Evolutionary conservation across 2,888 invertebrate genomes (phyloP), one percentile per base, ranked within the genome.

Genomic region (Geotrupes spiniger): DNA sequence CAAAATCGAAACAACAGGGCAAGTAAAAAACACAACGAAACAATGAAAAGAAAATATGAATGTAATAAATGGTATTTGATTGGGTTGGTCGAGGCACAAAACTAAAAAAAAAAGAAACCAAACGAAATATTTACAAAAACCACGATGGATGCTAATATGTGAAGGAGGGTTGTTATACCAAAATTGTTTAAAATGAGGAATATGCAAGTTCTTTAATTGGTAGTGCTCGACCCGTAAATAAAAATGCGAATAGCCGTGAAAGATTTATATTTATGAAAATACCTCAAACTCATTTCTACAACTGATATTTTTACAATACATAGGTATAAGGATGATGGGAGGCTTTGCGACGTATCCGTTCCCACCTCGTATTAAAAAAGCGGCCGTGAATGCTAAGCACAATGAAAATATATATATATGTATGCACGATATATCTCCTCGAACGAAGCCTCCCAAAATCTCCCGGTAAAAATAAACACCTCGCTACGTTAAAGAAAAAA

Each of bases 231-330:
- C 21, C 6, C 6, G 6, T 21, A 21, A 21, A 21, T 21, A 21
- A 21, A 17, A 46, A 36, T 46, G 9, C 10, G 42, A 36, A 37
- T 42, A 42, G 70, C 69, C 69, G 70, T 71, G 70, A 71, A 71
- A 70, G 70, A 70, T 71, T 72, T 71, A 72, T 72, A 72, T 71
- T 72, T 73, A 73, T 70, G 72, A 72, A 73, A 72, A 71, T 72
- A 73, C 71, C 70, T 69, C 68, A 68, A 72, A 72, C 68, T 71
- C 68, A 70, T 69, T 61, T 64, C 66, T 71, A 71, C 71, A 69
- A 70, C 66, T 70, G 68, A 70, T 69, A 66, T 58, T 63, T 67
- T 67, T 69, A 70, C 69, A 70, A 62, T 67, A 66, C 66, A 66
- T 63, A 61, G 51, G 38, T 51, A 46, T 49, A 45, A 54, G 58